phyloP scores from a whole-genome alignment of 1,140 invertebrate species.

The Pogonomyrmex barbatus region DNA sequence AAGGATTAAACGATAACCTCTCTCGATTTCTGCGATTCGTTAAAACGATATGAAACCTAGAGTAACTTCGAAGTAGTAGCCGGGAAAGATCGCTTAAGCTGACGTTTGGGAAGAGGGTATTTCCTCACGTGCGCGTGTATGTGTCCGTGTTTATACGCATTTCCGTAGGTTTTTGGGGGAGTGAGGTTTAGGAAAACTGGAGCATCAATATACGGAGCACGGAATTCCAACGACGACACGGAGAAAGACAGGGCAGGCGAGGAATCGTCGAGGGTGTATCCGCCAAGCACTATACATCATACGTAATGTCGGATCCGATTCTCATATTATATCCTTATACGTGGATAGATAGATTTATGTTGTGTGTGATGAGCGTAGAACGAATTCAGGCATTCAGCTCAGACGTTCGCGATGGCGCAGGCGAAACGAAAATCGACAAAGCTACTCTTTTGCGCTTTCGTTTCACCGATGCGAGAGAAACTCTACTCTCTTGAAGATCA shows the following conservation, averaged over 20 bases:
- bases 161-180: constrained; percentile 39
- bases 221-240: constrained; percentile 76
- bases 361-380: constrained; percentile 57
- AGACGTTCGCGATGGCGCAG: constrained; percentile 36
- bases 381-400: constrained; percentile 63
- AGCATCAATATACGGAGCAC: constrained; percentile 85
- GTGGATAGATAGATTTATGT: constrained; percentile 76
- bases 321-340: constrained; percentile 81
- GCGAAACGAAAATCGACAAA: constrained; percentile 51
- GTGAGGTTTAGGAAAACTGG: constrained; percentile 66
- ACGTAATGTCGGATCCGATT: constrained; percentile 85
- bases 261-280: constrained; percentile 79
- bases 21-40: constrained; percentile 66
- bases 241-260: constrained; percentile 61
- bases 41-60: constrained; percentile 39
- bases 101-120: constrained; percentile 31
- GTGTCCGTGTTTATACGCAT: constrained; percentile 57
- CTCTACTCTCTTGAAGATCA: neutral
- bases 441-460: neutral
- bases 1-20: constrained; percentile 20
- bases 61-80: constrained; percentile 38
- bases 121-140: constrained; percentile 33
- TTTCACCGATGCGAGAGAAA: neutral
- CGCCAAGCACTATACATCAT: constrained; percentile 84
- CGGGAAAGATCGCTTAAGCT: constrained; percentile 50